These are phyloP conservation scores for Hydropsyche betteni DNA, from an alignment of 2,888 invertebrate genomes.

Conservation along the genomic window DNA sequence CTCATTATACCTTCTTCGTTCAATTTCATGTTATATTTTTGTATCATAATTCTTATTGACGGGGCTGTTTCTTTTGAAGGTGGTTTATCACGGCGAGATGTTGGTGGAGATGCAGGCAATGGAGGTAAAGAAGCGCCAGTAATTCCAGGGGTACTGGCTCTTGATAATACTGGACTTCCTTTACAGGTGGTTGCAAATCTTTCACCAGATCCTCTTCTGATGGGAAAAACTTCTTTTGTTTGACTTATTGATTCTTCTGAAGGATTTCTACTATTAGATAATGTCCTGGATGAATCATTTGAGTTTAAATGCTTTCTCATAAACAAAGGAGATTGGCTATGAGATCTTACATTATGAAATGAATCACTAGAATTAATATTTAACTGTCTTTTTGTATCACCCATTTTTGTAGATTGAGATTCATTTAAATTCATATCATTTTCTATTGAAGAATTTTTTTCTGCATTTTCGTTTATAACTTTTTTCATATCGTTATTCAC, in stretches of 20 bases:
- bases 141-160: conserved; percentile 48
- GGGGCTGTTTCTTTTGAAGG: conserved; percentile 73
- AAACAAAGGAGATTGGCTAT: conserved; percentile 48
- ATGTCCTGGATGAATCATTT: conserved; percentile 43
- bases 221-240: conserved; percentile 42
- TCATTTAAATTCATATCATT: conserved; percentile 26
- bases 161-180: conserved; percentile 50
- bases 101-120: conserved; percentile 68
- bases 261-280: conserved; percentile 46
- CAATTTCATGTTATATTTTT: conserved; percentile 73
- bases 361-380: conserved; percentile 45
- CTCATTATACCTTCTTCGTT: conserved; percentile 65
- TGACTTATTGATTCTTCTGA: conserved; percentile 50
- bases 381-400: conserved; percentile 41
- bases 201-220: conserved; percentile 49
- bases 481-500: conserved; percentile 46
- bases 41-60: conserved; percentile 76
- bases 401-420: conserved; percentile 2
- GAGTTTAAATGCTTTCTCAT: conserved; percentile 40
- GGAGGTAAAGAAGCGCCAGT: conserved; percentile 61
- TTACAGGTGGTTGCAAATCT: conserved; percentile 44
- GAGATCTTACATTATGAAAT: conserved; percentile 44
- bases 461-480: conserved; percentile 33
- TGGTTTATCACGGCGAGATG: conserved; percentile 65
- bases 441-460: conserved; percentile 33